Evolutionary conservation across 2,888 invertebrate genomes (phyloP), one percentile per base, ranked within the genome.

Genomic region (Sepioteuthis lessoniana): DNA sequence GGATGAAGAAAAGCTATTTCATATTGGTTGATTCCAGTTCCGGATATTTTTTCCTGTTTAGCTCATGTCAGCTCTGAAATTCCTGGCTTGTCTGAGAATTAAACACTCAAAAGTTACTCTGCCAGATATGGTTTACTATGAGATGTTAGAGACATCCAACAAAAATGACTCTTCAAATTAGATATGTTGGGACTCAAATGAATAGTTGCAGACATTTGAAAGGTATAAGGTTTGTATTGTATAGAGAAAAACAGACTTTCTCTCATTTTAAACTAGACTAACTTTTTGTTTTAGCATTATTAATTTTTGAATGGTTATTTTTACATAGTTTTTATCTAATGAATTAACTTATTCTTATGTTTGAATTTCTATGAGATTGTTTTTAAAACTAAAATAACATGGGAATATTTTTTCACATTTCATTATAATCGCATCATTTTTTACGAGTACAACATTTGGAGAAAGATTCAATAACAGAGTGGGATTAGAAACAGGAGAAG

Each of bases 21-120:
- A 76, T 76, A 76, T 76, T n/a, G 76, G n/a, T 35, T 35, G 76
- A 35, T 76, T 76, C 76, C 31, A 76, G 19, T n/a, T n/a, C n/a
- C 3, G 13, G n/a, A 76, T 76, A 55, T 55, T 55, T 76, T 76
- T 76, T n/a, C 16, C n/a, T 76, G 16, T 76, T 76, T 76, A n/a
- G 4, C 16, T 76, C 76, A 55, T 35, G 76, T 76, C 76, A 35
- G 76, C 76, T 76, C n/a, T 35, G 10, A 35, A 16, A 76, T 76
- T 76, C n/a, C n/a, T 76, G n/a, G n/a, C 35, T n/a, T 76, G n/a
- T 76, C 76, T 76, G n/a, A 76, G 76, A 76, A 60, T 60, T 60
- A 60, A n/a, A n/a, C 16, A 76, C 16, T 16, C 1, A 76, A 76
- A 76, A 16, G n/a, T n/a, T 13, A 35, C 31, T 76, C 76, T 76